Evolutionary conservation across 2,797 vertebrate species (phyloP).

Genomic region (Muscicapa striata): DNA sequence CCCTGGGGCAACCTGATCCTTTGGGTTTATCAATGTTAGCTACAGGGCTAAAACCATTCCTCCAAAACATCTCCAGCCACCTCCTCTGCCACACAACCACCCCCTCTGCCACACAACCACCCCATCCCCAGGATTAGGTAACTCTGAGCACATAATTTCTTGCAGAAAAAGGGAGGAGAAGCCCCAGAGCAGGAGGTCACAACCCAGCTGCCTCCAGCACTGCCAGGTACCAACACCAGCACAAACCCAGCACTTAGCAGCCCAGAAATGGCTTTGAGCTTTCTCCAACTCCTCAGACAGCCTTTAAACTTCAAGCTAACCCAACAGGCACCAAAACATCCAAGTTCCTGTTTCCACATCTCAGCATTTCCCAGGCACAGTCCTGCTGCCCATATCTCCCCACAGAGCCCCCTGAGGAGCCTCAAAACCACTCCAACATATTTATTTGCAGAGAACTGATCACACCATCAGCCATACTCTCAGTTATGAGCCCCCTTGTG

Average conservation of each 20-base stretch:
- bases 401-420: background rate
- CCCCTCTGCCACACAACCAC: background rate
- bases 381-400: background rate
- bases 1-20: fast-evolving
- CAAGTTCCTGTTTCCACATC: background rate
- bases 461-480: background rate
- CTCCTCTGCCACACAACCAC: background rate
- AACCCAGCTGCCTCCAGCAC: background rate
- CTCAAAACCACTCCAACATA: background rate
- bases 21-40: background rate
- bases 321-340: background rate
- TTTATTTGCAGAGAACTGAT: background rate
- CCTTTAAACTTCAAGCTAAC: background rate
- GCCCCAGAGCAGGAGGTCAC: background rate
- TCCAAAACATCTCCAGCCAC: background rate
- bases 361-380: background rate
- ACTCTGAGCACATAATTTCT: background rate
- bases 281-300: background rate
- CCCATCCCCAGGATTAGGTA: fast-evolving
- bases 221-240: no score
- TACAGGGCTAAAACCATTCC: background rate
- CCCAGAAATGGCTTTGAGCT: background rate
- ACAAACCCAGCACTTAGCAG: background rate
- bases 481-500: fast-evolving
- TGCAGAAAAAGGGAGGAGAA: background rate